Evolutionary conservation across 2,888 invertebrate genomes (phyloP), one percentile per base, ranked within the genome.

Genomic region (Drosophila mettleri): DNA sequence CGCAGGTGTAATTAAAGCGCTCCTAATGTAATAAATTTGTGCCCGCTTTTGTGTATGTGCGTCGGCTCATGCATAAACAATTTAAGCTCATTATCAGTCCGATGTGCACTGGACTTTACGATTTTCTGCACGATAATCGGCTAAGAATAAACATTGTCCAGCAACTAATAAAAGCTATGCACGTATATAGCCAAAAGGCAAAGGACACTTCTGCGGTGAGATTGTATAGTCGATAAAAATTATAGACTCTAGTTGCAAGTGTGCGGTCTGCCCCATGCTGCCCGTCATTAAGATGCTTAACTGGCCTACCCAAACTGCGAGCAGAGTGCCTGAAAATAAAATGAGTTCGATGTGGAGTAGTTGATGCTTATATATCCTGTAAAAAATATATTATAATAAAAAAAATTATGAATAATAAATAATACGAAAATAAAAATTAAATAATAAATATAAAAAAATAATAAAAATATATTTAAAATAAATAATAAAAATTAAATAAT

Each of bases 1-100:
- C 82, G 76, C 83, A 83, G 88, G 82, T 87, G 87, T 81, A 85
- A 84, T 84, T 87, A 84, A 84, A 84, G 74, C 76, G 65, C 69
- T 69, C 49, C 82, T 76, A 81, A 72, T 85, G 87, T 74, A 78
- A 86, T 84, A 85, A 85, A 87, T 87, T 81, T 74, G 54, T 58
- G 43, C 48, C 52, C 27, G 55, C 45, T 64, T 52, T 64, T 51
- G 43, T 60, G 61, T 53, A 18, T 38, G 60, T 14, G 24, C 9
- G 51, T 52, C 39, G 72, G 12, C 62, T 73, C 68, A 66, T 68
- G 69, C 79, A 79, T 79, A 74, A 78, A 72, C 78, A 81, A 80
- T 74, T 80, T 61, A 65, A 70, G 78, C 74, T 81, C 75, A 81
- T 80, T 80, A 71, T 79, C 76, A 69, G 66, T 39, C 51, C 48